Evolutionary conservation across 2,888 invertebrate genomes (phyloP).

Genomic region (Spisula solida): DNA sequence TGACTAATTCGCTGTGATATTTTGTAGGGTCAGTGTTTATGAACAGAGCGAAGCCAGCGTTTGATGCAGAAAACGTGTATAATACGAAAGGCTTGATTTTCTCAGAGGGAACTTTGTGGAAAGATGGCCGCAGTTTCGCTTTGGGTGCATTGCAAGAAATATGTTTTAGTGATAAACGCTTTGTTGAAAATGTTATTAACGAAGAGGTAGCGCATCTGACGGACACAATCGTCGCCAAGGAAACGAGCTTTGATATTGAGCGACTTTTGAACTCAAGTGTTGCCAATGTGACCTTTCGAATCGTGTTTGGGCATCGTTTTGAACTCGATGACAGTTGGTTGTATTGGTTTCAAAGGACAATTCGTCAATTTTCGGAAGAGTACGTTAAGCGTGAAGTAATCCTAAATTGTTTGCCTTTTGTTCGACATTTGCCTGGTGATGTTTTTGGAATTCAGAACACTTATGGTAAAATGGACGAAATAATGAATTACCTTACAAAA

Average conservation of each 20-base stretch:
- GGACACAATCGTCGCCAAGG: background rate
- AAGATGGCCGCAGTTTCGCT: slow-evolving; percentile 50
- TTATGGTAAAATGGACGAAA: background rate
- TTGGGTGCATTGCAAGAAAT: slow-evolving; percentile 42
- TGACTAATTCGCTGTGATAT: too few relatives aligned
- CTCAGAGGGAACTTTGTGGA: slow-evolving; percentile 47
- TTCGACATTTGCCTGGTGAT: slow-evolving; percentile 27
- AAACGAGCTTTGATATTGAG: slow-evolving; percentile 44
- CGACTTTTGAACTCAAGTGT: slow-evolving; percentile 37
- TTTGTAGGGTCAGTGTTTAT: slow-evolving; percentile 32
- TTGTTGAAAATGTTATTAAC: slow-evolving; percentile 48
- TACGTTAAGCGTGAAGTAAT: slow-evolving; percentile 28
- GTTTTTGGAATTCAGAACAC: slow-evolving; percentile 32
- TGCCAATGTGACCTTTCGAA: slow-evolving; percentile 45
- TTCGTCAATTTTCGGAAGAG: slow-evolving; percentile 18
- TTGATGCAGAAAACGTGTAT: background rate
- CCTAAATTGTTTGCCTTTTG: slow-evolving; percentile 41
- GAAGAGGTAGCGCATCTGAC: slow-evolving; percentile 34
- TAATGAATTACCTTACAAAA: slow-evolving; percentile 13
- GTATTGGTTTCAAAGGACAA: slow-evolving; percentile 14
- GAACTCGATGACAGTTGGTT: slow-evolving; percentile 42
- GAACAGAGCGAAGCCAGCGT: slow-evolving; percentile 23
- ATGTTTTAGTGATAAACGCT: slow-evolving; percentile 45
- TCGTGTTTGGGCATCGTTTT: slow-evolving; percentile 52
- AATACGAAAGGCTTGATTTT: slow-evolving; percentile 37